Evolutionary conservation across 2,797 vertebrate species (phyloP), one percentile per base, ranked within the genome.

Genomic region (Arrhamphus sclerolepis): DNA sequence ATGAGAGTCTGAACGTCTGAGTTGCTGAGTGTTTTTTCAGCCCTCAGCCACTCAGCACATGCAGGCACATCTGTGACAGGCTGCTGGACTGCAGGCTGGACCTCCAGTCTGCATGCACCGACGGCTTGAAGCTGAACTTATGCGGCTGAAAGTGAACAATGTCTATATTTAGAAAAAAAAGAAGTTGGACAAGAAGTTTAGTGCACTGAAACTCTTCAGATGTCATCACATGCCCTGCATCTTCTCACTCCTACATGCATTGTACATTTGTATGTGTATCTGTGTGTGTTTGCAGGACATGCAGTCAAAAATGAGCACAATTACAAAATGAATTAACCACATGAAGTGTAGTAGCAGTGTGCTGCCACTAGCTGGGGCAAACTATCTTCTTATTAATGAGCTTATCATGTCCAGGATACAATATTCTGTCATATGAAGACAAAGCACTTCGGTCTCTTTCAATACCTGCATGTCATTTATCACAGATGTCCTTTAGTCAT

Each of bases 61-160:
- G n/a, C n/a, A 47, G 50, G 63, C 82, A 75, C 85, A 80, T 81
- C 79, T 81, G 80, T 85, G 84, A 73, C 67, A 71, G 76, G 56
- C 66, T 75, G 78, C 81, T 66, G 72, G 70, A 62, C 81, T 24
- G 22, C 19, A 70, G 73, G 69, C 62, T 63, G 52, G 58, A 69
- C 46, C 54, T n/a, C n/a, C 16, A 28, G 60, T 14, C 3, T 60
- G 43, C 46, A 0, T 40, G 47, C 29, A 28, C 17, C 10, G 29
- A 46, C 47, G 46, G 22, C 19, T 9, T 61, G 9, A 46, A 39
- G 6, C 19, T 62, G 19, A 70, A 50, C 53, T 51, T 24, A 6
- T 57, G 22, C 46, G 38, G 57, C 24, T 26, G 24, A 26, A 26
- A 2, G 24, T 26, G 28, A 54, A 13, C 43, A 43, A 19, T 21